Conservation (phyloP, 1,140 invertebrate species). For the Bombus polaris region DNA sequence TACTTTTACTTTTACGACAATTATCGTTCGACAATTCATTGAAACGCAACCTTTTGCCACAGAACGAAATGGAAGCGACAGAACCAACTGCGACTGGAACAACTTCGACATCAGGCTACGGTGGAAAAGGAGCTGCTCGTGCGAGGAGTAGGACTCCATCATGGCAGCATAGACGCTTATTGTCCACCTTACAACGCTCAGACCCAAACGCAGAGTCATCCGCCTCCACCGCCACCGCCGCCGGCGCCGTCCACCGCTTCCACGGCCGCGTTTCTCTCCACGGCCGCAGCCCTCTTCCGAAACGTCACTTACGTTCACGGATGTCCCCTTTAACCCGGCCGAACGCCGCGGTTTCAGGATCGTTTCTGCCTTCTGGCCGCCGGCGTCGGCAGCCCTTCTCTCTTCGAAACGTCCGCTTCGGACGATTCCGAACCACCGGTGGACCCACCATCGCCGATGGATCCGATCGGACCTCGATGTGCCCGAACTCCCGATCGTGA, state of each 20-base stretch:
- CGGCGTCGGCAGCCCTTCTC: conserved; percentile 5
- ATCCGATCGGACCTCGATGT: neutral
- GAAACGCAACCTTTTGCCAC: conserved; percentile 12
- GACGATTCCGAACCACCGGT: neutral
- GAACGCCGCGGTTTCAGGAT: conserved; percentile 42
- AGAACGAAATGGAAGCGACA: conserved; percentile 98
- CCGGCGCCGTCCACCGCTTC: conserved; percentile 78
- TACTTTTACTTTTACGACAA: neutral
- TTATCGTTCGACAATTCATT: too few species aligned
- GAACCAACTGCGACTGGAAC: conserved; percentile 93
- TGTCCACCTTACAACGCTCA: conserved; percentile 76
- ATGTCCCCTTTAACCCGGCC: conserved; percentile 85
- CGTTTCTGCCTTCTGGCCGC: conserved; percentile 25
- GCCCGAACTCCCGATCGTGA: too few species aligned
- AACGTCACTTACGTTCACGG: conserved; percentile 90
- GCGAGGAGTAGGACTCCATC: conserved; percentile 79
- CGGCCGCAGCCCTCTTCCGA: conserved; percentile 88
- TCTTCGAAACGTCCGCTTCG: neutral
- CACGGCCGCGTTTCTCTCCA: conserved; percentile 83
- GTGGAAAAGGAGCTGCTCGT: conserved; percentile 85
- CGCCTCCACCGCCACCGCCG: conserved; percentile 79
- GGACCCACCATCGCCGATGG: neutral
- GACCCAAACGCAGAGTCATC: conserved; percentile 57
- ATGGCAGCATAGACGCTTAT: conserved; percentile 80
- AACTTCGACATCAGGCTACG: conserved; percentile 90